Evolutionary conservation across 2,888 invertebrate species (phyloP), one percentile per base, ranked within the genome.

Genomic region (Creontiades dilutus): DNA sequence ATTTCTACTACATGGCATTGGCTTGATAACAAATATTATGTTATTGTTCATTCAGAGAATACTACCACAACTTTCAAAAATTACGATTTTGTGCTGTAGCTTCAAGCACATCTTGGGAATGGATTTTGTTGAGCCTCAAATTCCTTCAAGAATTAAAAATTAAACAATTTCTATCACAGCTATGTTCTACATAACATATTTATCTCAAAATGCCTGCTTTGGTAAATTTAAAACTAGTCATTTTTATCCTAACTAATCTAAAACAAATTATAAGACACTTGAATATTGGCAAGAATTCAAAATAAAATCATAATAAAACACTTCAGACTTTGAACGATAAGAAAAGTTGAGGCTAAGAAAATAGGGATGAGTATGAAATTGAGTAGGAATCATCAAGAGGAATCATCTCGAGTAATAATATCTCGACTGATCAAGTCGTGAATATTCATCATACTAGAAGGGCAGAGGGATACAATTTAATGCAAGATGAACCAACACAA

Each of bases 131-230:
- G 68, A 68, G 68, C 68, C 23, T 68, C 68, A 13, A 9, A 61
- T 68, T 68, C 23, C 68, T 37, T 78, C 4, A 46, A 0, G 46
- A 78, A 78, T 46, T 78, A 78, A 78, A 37, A 78, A 78, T 78
- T 78, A 78, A 78, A 78, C 78, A 78, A 37, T 46, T 78, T 78
- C 78, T 78, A 78, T 78, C 78, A 78, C 78, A 78, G 78, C 78
- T 78, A 78, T 78, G 11, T 78, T 78, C 47, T 47, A 78, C n/a
- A 11, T n/a, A 46, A 46, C 37, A 16, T 14, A 78, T 37, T 37
- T 5, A 78, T 16, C 28, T 13, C 78, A 46, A 47, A 76, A 37
- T 76, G 28, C 46, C 12, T n/a, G 76, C 46, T 46, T 78, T 78
- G 78, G 23, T 68, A 68, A 68, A 23, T 23, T 52, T 52, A 52